Base-by-base conservation (phyloP, 1,140 invertebrate genomes). In the Neodiprion lecontei region DNA sequence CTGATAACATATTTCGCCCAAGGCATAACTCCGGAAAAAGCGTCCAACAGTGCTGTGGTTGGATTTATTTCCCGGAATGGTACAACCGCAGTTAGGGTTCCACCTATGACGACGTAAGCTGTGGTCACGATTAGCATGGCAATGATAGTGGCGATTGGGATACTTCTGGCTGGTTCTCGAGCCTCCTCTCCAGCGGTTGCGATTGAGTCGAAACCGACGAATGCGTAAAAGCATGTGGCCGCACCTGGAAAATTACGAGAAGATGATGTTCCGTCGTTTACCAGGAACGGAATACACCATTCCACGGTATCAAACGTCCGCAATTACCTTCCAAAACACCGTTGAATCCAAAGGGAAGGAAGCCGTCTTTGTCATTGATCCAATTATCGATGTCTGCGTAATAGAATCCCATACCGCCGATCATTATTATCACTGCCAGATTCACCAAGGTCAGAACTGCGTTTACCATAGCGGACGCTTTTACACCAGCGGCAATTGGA, bases 221-320 rank as follows among this genome's bases (percentile, higher is more conserved):
- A 97, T 0, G 95, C 96, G 81, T 96, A 97, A 80, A 97, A 97
- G 86, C 95, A 96, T 7, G 95, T 95, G 0, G 96, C 96, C 4
- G 96, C 96, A 21, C 95, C 95, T 88, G 49, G 9, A 78, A 74
- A 14, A 65, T 65, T 65, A 66, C n/a, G 40, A 73, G 49, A 17
- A n/a, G 17, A 7, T 48, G 72, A 74, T 66, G 47, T 21, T 48
- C 47, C 14, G 5, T 12, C 1, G 12, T 65, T 73, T 47, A 47
- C 5, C 47, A 61, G 12, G 72, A 11, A 53, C 23, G 5, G 12
- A 40, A 40, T 40, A 1, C 28, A 40, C 5, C 28, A 40, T 40
- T 40, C 28, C 28, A 40, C 4, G 17, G 17, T 21, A 21, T 21
- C 47, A 70, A 48, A 53, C 23, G 68, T 40, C 28, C 28, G 9